Base-by-base conservation (phyloP, 2,113 vertebrate species). In the Thalassoma bifasciatum region DNA sequence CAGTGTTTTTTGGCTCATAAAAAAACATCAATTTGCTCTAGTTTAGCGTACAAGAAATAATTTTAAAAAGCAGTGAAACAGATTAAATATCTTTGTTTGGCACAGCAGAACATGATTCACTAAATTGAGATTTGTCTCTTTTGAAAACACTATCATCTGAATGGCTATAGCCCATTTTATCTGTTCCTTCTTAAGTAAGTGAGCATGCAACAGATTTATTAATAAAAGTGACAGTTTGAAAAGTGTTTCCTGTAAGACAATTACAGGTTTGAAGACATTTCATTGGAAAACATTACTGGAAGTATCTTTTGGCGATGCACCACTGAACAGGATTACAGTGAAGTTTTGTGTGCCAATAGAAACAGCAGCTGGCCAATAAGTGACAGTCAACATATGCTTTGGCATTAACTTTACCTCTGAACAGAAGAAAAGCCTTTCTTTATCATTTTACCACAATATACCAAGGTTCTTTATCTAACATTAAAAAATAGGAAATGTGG, bases 61-160 rank as follows among this genome's bases (percentile, higher is more conserved):
- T 73, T 66, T 49, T 44, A 64, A 44, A 53, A 30, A 40, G 74
- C 47, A 19, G 50, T 16, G 38, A 77, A 70, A 71, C n/a, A 46
- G 62, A 65, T 84, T 69, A 49, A 22, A 57, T 68, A 24, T 77
- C 77, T 86, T 67, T 68, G 61, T 73, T 78, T 30, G 49, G 49
- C 53, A 81, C 70, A 81, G 19, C n/a, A 30, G 22, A 19, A 40
- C 57, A 65, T 19, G 12, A 26, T 23, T 53, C 60, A 8, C 14
- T 13, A 54, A 73, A 34, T 3, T 34, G 36, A 83, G 1, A 5
- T 37, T 72, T 77, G 42, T 44, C 42, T 46, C 44, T 46, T 46
- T 16, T 46, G 14, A 19, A 46, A 19, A 17, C 44, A 46, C 44
- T 46, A 46, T 7, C 1, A 74, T 72, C 75, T 50, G 37, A 51